These are phyloP conservation scores for Nixonia krombeini DNA, from an alignment of 1,140 invertebrate species.

Conservation along the genomic window DNA sequence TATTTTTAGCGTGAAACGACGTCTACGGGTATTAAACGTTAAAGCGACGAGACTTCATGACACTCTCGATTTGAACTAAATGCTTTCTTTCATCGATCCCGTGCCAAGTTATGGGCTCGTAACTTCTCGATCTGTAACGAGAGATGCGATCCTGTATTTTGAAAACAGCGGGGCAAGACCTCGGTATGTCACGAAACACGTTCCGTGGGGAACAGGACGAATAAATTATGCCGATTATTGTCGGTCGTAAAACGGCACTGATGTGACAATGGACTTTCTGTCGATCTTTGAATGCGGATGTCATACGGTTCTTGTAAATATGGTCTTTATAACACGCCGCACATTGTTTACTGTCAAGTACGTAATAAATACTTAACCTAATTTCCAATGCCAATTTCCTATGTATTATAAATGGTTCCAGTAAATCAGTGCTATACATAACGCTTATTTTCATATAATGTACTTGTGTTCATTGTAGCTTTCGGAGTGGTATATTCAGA, in stretches of 20 bases:
- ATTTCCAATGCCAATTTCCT: too few relatives aligned
- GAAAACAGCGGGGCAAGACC: slow-evolving; percentile 17
- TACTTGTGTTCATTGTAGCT: too few relatives aligned
- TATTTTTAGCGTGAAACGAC: too few relatives aligned
- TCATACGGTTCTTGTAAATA: slow-evolving; percentile 59
- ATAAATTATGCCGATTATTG: slow-evolving; percentile 16
- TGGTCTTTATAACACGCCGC: not conserved
- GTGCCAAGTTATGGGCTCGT: slow-evolving; percentile 8
- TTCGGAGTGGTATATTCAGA: too few relatives aligned
- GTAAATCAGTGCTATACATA: too few relatives aligned
- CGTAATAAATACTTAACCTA: too few relatives aligned
- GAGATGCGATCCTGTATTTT: slow-evolving; percentile 17
- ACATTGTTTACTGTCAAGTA: not conserved
- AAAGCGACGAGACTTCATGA: too few relatives aligned
- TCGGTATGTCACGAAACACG: slow-evolving; percentile 5
- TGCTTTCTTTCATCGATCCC: not conserved
- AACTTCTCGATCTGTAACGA: not conserved
- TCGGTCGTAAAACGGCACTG: slow-evolving; percentile 20
- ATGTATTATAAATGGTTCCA: too few relatives aligned
- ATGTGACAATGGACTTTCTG: slow-evolving; percentile 20
- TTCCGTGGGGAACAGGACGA: slow-evolving; percentile 19
- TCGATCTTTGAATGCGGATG: slow-evolving; percentile 25
- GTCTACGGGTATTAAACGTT: too few relatives aligned
- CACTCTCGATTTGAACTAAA: not conserved
- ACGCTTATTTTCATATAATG: too few relatives aligned